Evolutionary conservation across 2,888 invertebrate genomes (phyloP).

Genomic region (Drosophila austrosaltans): DNA sequence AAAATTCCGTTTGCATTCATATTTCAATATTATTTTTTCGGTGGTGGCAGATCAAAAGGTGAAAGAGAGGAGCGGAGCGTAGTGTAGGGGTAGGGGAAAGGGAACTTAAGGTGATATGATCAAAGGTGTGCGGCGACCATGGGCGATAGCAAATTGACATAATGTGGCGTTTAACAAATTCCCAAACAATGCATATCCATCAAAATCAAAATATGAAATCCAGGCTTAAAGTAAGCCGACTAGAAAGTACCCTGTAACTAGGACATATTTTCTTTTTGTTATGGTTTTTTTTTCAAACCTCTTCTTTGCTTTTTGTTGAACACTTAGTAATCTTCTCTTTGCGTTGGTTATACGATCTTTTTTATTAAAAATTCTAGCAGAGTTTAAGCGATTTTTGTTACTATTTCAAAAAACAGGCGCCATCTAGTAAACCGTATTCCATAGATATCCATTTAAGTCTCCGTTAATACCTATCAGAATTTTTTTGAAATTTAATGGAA

Average conservation of each 20-base stretch:
- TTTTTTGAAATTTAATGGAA: too few species aligned
- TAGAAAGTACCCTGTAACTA: not conserved
- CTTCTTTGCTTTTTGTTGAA: too few species aligned
- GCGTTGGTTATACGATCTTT: too few species aligned
- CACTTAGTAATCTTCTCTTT: too few species aligned
- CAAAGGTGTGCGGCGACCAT: constrained; percentile 58
- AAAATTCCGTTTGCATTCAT: constrained; percentile 67
- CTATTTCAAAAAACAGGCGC: too few species aligned
- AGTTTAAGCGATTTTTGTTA: too few species aligned
- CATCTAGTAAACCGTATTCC: too few species aligned
- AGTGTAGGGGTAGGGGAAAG: not conserved
- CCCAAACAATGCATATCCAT: constrained; percentile 66
- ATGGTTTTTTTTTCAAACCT: not conserved
- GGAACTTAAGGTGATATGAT: constrained; percentile 31
- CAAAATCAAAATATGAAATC: constrained; percentile 53
- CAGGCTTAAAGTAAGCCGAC: constrained; percentile 12
- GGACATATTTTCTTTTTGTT: not conserved
- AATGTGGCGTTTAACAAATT: constrained; percentile 83
- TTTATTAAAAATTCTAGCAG: too few species aligned
- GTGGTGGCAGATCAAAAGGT: constrained; percentile 65
- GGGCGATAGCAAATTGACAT: constrained; percentile 80
- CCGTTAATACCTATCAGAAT: too few species aligned
- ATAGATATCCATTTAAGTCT: too few species aligned
- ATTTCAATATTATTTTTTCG: constrained; percentile 72
- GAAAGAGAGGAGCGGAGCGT: not conserved